Percentiles rank a stretch among this genome's conserved stretches.
These are phyloP conservation scores for Tragelaphus eurycerus DNA, from an alignment of 2,797 vertebrate species.

Conservation along the genomic window DNA sequence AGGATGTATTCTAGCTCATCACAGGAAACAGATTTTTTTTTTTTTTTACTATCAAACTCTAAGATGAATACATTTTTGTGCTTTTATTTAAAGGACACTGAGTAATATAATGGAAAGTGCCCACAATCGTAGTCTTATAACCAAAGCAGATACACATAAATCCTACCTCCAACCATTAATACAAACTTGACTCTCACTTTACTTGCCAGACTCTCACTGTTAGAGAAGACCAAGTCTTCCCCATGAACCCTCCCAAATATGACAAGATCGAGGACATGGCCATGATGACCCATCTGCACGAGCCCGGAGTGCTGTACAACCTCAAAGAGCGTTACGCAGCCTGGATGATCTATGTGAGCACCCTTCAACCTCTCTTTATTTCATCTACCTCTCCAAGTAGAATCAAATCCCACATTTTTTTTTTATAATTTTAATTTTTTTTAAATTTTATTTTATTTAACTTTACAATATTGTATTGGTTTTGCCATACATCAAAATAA, in stretches of 20 bases:
- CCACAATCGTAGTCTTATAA: background rate
- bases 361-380: background rate
- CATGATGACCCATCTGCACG: constrained; percentile 95
- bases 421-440: too few species aligned
- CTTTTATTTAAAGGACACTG: background rate
- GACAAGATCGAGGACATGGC: constrained; percentile 97
- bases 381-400: background rate
- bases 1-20: background rate
- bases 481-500: background rate
- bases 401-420: background rate
- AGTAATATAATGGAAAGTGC: background rate
- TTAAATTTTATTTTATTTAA: too few species aligned
- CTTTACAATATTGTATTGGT: too few species aligned
- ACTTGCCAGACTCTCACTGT: constrained; percentile 82
- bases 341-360: constrained; percentile 95
- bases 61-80: background rate
- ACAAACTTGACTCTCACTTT: background rate
- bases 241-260: constrained; percentile 92
- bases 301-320: constrained; percentile 92
- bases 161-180: background rate
- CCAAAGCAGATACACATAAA: constrained; percentile 15
- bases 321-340: constrained; percentile 95
- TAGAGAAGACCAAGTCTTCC: constrained; percentile 83
- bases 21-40: background rate
- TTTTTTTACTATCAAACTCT: background rate